Evolutionary conservation across 2,888 invertebrate genomes (phyloP).

Genomic region (Dichetophora obliterata): DNA sequence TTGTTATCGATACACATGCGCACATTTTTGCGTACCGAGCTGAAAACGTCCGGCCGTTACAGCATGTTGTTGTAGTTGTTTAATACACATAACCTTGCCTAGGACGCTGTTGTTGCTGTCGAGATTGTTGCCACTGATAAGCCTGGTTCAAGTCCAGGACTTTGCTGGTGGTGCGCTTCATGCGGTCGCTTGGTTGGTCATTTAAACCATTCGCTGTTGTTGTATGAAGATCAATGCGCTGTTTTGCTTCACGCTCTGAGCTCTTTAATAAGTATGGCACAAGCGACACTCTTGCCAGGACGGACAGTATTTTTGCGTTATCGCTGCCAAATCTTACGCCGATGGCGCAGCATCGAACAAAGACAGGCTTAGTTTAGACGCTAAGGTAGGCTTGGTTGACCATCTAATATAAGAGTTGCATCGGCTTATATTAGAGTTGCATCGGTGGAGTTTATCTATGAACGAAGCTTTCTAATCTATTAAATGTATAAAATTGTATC

Average conservation of each 20-base stretch:
- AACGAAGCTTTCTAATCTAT: conserved; percentile 27
- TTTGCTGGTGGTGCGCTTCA: conserved; percentile 39
- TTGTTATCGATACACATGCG: conserved; percentile 10
- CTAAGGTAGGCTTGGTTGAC: no score
- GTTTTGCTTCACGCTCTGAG: not conserved
- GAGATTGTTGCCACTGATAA: conserved; percentile 50
- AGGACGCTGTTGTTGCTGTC: conserved; percentile 48
- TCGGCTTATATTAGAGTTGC: no score
- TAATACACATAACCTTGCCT: conserved; percentile 24
- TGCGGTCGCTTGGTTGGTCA: not conserved
- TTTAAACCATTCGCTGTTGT: no score
- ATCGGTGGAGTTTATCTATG: not conserved
- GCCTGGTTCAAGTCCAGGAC: conserved; percentile 35
- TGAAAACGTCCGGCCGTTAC: not conserved
- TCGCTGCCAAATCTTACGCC: conserved; percentile 29
- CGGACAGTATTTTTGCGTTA: conserved; percentile 11
- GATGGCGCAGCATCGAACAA: not conserved
- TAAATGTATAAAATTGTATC: not conserved
- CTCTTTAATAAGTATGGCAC: not conserved
- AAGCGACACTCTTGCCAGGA: not conserved
- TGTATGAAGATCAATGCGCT: no score
- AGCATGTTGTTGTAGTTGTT: not conserved
- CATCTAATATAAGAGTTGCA: no score
- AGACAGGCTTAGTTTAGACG: not conserved
- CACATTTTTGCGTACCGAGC: not conserved